Percentiles rank a stretch among this genome's conserved stretches.
These are phyloP conservation scores for Alosa alosa DNA, from an alignment of 2,113 vertebrate species.

Conservation along the genomic window DNA sequence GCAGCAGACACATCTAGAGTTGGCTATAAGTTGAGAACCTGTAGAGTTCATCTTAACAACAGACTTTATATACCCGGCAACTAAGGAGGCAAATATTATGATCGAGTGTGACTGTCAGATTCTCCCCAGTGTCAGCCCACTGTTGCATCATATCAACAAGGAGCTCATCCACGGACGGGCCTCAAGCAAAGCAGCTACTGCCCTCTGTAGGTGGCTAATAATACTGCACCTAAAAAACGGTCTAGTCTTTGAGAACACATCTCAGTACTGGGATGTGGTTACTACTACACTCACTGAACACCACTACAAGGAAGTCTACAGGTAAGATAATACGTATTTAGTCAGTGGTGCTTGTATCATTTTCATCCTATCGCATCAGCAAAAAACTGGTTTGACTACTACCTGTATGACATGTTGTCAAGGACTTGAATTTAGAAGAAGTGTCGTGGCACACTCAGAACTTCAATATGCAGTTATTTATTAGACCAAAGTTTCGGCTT, in stretches of 20 bases:
- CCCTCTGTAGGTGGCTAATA: not conserved
- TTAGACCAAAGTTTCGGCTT: too few relatives aligned
- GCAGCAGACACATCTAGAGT: not conserved
- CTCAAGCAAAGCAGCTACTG: not conserved
- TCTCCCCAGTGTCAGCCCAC: slow-evolving; percentile 4
- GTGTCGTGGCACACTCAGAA: too few relatives aligned
- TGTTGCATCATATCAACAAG: slow-evolving; percentile 12
- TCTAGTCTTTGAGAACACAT: not conserved
- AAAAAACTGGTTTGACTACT: not conserved
- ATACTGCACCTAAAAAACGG: not conserved
- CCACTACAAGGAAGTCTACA: not conserved
- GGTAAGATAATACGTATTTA: not conserved
- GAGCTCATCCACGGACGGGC: not conserved
- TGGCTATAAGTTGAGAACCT: not conserved
- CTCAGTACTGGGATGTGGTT: not conserved
- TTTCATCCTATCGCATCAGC: not conserved
- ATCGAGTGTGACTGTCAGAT: not conserved
- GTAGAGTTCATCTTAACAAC: not conserved
- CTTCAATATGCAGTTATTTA: too few relatives aligned
- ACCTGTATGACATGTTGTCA: not conserved
- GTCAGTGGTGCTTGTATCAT: not conserved
- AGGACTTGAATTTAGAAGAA: too few relatives aligned
- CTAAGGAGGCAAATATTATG: not conserved
- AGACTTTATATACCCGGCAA: slow-evolving; percentile 6
- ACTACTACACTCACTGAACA: not conserved